Evolutionary conservation across 2,797 vertebrate species (phyloP).

Genomic region (Chiroxiphia lanceolata): DNA sequence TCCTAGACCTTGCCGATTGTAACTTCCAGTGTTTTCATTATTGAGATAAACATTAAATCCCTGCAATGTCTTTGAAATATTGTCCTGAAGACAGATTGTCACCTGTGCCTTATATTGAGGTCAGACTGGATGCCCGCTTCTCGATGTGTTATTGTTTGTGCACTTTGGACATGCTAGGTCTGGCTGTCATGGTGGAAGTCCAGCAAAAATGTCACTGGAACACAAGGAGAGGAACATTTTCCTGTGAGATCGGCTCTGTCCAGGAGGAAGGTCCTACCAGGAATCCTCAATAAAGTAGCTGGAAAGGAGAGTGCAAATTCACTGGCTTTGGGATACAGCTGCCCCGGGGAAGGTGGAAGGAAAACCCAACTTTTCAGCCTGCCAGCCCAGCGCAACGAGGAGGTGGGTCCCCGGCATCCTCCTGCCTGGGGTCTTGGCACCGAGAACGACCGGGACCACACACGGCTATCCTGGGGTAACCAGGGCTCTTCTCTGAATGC

Average conservation of each 20-base stretch:
- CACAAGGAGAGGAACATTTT: not conserved
- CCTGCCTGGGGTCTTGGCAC: not conserved
- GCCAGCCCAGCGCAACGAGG: not conserved
- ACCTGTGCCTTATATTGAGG: not conserved
- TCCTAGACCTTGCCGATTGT: accelerated
- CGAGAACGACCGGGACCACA: not conserved
- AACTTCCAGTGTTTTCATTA: not conserved
- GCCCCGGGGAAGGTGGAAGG: not conserved
- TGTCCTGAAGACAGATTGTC: not conserved
- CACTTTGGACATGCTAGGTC: not conserved
- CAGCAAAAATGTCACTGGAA: not conserved
- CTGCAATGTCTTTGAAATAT: not conserved
- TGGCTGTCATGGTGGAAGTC: not conserved
- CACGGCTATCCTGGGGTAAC: not conserved
- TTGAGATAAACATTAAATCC: not conserved
- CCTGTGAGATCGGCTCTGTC: not conserved
- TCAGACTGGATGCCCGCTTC: not conserved
- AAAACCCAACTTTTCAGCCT: not conserved
- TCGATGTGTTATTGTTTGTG: too few species aligned
- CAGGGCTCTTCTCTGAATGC: not conserved
- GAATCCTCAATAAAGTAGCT: not conserved
- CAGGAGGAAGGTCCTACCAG: not conserved
- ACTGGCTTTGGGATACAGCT: not conserved
- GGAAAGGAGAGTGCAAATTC: too few species aligned
- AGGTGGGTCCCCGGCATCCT: not conserved